A percentile compares a stretch with the other conserved stretches of the same genome.
These are phyloP conservation scores for Harlomillsia oculata DNA, from an alignment of 1,140 invertebrate species.

Conservation along the genomic window DNA sequence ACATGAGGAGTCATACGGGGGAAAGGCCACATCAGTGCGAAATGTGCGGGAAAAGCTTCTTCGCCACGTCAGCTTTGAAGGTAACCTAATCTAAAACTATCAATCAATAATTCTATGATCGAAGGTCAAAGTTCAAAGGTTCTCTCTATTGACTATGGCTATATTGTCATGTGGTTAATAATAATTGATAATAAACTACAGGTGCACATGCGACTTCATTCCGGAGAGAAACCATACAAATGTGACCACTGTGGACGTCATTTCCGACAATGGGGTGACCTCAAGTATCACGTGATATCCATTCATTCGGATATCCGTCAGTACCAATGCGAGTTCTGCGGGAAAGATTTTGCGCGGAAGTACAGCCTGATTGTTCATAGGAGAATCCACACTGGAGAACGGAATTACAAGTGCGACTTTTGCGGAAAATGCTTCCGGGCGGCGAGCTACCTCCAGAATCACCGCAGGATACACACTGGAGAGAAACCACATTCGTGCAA, in stretches of 20 bases:
- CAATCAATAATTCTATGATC: too few relatives aligned
- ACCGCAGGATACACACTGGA: constrained; percentile 83
- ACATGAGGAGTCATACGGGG: constrained; percentile 66
- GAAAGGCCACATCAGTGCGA: constrained; percentile 63
- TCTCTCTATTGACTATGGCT: too few relatives aligned
- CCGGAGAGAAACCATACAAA: constrained; percentile 67
- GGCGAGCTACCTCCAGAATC: constrained; percentile 72
- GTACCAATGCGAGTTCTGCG: constrained; percentile 83
- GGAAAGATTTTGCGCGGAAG: constrained; percentile 81
- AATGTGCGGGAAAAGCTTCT: constrained; percentile 71
- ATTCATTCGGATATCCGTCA: constrained; percentile 71
- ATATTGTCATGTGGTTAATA: constrained; percentile 15
- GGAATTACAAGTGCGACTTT: constrained; percentile 77
- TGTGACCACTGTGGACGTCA: constrained; percentile 64
- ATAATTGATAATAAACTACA: constrained; percentile 36
- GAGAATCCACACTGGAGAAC: constrained; percentile 78
- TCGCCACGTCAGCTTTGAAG: constrained; percentile 65
- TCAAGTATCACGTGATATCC: constrained; percentile 79
- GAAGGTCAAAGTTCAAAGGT: too few relatives aligned
- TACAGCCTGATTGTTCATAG: constrained; percentile 87
- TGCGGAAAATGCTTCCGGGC: constrained; percentile 74
- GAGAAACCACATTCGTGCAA: constrained; percentile 69
- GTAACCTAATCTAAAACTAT: too few relatives aligned
- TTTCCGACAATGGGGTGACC: constrained; percentile 77
- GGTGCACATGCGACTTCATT: constrained; percentile 63